A percentile compares a stretch with the other conserved stretches of the same genome.
Evolutionary conservation across 2,797 vertebrate genomes (phyloP).

Genomic region (Crenuchus spilurus): DNA sequence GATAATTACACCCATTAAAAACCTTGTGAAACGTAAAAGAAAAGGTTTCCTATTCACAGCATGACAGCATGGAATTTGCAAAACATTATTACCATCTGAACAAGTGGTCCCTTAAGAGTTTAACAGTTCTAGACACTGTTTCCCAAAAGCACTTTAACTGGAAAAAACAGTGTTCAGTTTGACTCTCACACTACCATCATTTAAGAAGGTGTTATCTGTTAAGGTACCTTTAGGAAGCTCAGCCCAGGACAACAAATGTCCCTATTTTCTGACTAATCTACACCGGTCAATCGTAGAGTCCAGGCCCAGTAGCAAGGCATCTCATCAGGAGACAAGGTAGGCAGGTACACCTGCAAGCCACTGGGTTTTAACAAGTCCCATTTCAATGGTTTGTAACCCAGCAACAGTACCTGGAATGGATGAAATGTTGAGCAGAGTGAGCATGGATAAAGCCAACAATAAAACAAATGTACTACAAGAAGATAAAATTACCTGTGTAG

Average conservation of each 20-base stretch:
- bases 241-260: neutral
- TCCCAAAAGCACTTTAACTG: too few relatives aligned
- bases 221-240: too few relatives aligned
- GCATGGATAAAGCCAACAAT: neutral
- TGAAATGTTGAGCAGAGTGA: neutral
- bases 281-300: slow-evolving; percentile 80
- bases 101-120: neutral
- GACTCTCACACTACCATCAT: too few relatives aligned
- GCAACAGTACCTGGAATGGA: slow-evolving; percentile 80
- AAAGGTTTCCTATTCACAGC: neutral
- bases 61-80: neutral
- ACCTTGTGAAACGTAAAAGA: neutral
- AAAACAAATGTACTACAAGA: neutral
- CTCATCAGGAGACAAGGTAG: slow-evolving; percentile 72
- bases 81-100: neutral
- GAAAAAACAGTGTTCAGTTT: too few relatives aligned
- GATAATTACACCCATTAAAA: neutral
- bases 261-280: slow-evolving; percentile 63
- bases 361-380: slow-evolving; percentile 78
- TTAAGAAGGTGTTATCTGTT: too few relatives aligned
- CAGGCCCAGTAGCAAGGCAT: slow-evolving; percentile 90
- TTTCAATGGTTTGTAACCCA: slow-evolving; percentile 80
- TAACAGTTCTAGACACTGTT: too few relatives aligned
- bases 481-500: slow-evolving; percentile 62
- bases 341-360: slow-evolving; percentile 81